Percentiles rank a stretch among this genome's conserved stretches.
These are phyloP conservation scores for Callimorpha dominula DNA, from an alignment of 2,888 invertebrate genomes.

Conservation along the genomic window DNA sequence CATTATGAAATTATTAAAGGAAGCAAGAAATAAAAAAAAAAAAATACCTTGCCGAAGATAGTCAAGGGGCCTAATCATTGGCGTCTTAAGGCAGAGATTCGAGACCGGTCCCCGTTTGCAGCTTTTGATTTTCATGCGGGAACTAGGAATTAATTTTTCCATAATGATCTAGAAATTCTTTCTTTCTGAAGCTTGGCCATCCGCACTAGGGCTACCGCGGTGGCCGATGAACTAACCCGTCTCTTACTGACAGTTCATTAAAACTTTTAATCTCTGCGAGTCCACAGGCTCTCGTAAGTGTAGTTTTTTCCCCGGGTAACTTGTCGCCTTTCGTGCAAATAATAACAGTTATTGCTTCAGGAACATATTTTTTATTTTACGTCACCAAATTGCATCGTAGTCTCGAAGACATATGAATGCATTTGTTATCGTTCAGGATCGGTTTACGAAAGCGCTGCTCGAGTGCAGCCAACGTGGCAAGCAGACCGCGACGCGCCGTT, in stretches of 20 bases:
- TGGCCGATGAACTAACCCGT: not conserved
- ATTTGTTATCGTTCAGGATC: conserved; percentile 76
- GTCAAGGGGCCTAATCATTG: not conserved
- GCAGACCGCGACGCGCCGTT: conserved; percentile 76
- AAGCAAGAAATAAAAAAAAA: no score
- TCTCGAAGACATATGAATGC: conserved; percentile 25
- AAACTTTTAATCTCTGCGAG: no score
- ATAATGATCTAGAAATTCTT: no score
- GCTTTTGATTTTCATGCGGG: not conserved
- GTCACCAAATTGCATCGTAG: not conserved
- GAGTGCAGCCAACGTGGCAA: conserved; percentile 56
- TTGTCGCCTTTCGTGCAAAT: no score
- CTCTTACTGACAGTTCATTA: not conserved
- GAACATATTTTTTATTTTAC: not conserved
- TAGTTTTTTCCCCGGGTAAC: no score
- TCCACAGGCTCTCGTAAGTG: not conserved
- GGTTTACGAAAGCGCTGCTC: conserved; percentile 75
- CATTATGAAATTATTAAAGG: not conserved
- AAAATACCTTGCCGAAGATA: not conserved
- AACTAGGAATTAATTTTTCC: not conserved
- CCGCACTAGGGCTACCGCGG: not conserved
- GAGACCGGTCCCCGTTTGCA: not conserved
- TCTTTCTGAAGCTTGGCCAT: no score
- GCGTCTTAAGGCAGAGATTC: not conserved
- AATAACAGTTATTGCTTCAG: not conserved